Conservation (phyloP, 2,797 vertebrate species). For the Microhierax caerulescens region DNA sequence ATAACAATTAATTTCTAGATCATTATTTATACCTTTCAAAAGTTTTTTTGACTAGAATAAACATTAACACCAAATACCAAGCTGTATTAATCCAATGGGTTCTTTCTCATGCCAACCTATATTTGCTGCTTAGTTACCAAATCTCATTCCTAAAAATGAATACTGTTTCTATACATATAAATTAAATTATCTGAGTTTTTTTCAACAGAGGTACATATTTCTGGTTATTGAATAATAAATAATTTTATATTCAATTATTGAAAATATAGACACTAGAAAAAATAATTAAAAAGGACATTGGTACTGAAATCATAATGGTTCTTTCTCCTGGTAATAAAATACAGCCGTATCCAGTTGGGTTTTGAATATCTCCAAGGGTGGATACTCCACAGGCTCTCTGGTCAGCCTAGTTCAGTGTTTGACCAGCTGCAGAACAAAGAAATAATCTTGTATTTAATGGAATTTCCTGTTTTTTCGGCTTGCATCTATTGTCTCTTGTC, state of each 20-base stretch:
- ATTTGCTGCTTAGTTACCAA: neutral
- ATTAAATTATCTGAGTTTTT: accelerated
- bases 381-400: neutral
- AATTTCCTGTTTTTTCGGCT: too few species aligned
- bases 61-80: neutral
- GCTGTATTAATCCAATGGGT: neutral
- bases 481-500: neutral
- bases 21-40: neutral
- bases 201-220: neutral
- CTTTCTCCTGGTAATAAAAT: neutral
- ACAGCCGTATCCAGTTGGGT: neutral
- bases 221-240: neutral
- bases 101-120: neutral
- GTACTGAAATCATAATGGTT: neutral
- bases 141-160: neutral
- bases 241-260: neutral
- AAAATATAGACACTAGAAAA: neutral
- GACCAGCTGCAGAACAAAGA: too few species aligned
- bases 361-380: neutral
- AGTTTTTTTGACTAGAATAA: neutral
- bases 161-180: neutral
- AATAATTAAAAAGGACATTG: neutral
- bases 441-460: too few species aligned
- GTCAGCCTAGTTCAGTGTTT: neutral
- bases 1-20: neutral